phyloP scores from a whole-genome alignment of 2,113 vertebrate genomes.

The Xenopus laevis region DNA sequence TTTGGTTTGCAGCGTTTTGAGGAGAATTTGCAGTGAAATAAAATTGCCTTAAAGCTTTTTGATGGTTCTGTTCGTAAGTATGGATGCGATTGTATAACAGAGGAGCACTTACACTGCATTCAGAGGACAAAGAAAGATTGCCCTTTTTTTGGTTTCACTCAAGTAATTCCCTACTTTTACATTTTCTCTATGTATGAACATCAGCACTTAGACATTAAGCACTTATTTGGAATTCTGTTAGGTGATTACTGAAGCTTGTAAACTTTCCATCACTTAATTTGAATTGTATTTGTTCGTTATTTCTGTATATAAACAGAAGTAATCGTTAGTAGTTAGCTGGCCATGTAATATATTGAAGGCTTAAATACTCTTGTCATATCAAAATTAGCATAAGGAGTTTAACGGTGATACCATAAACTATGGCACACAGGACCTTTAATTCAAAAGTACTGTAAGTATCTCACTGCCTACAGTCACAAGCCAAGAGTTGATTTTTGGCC shows the following conservation, averaged over 20 bases:
- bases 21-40: not conserved
- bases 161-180: not conserved
- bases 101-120: not conserved
- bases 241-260: too few relatives aligned
- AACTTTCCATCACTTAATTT: too few relatives aligned
- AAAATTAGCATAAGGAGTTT: not conserved
- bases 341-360: not conserved
- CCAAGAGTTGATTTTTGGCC: too few relatives aligned
- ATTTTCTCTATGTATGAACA: constrained; percentile 8
- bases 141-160: not conserved
- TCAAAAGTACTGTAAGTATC: too few relatives aligned
- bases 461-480: too few relatives aligned
- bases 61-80: too few relatives aligned
- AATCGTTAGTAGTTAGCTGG: not conserved
- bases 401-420: too few relatives aligned
- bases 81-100: not conserved
- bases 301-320: not conserved
- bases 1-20: too few relatives aligned
- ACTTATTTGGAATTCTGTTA: constrained; percentile 7
- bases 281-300: not conserved
- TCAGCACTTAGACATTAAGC: constrained; percentile 28
- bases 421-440: not conserved
- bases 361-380: not conserved
- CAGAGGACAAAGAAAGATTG: too few relatives aligned
- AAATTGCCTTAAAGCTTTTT: not conserved